Base-by-base conservation (phyloP, 2,888 invertebrate species). In the Nymphalis polychloros region DNA sequence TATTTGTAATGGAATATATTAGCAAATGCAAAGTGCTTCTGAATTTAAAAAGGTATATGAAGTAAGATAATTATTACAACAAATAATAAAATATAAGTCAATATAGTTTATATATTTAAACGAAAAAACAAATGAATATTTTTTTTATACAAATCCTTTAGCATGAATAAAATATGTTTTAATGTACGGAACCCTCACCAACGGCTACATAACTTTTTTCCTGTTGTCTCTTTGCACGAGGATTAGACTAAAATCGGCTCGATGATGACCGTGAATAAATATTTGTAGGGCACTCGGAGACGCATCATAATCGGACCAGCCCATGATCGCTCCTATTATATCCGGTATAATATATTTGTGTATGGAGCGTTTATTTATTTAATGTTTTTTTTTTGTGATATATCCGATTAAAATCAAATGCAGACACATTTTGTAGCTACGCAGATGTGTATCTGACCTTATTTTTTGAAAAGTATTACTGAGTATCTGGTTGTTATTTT, bases 181-280 rank as follows among this genome's bases (percentile, higher is more conserved):
- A 50, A 55, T 31, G 10, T 67, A 60, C 70, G 52, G 74, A 74
- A 76, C 74, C 69, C 63, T 64, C 62, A 59, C 55, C 67, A 60
- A 70, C 19, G 59, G 70, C 83, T 17, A 19, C 5, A 17, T 35
- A 47, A 52, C 48, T 27, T 66, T 68, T 67, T 62, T 64, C 60
- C 19, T 63, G 27, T 57, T 81, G 84, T 84, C 84, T 80, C 78
- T 75, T 81, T 79, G 75, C 73, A 80, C 81, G 75, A 74, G 85
- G 87, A 88, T 90, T 88, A 89, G 79, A 81, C 76, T 79, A 76
- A 81, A 85, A 89, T 85, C 84, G 81, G 81, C 80, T 77, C 76
- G 79, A 78, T 84, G 85, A 86, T 85, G 81, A 84, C 79, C 79
- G 77, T 70, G 72, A 81, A 84, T 88, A 91, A 92, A 91, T 91